These are phyloP conservation scores for Poeciliopsis presidionis DNA, from an alignment of 2,797 vertebrate genomes.

Conservation along the genomic window DNA sequence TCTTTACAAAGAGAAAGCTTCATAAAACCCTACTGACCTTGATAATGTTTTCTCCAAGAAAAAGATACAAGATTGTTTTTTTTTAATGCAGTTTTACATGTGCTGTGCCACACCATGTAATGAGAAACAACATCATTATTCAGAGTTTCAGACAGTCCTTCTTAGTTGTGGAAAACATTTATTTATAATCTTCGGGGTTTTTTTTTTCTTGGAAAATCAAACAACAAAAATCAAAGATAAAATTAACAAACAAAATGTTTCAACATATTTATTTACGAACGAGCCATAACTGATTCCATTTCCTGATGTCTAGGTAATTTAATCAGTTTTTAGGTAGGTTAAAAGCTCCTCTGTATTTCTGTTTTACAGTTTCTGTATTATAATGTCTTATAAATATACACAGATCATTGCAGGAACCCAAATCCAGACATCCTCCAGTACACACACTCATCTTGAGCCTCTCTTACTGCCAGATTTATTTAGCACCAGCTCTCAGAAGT, in stretches of 20 bases:
- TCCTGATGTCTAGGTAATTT: not conserved
- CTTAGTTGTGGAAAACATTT: not conserved
- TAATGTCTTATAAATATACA: too few relatives aligned
- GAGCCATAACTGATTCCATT: not conserved
- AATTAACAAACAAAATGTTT: not conserved
- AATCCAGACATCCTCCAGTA: not conserved
- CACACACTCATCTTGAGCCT: not conserved
- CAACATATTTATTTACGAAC: not conserved
- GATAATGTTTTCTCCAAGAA: not conserved
- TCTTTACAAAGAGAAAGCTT: not conserved
- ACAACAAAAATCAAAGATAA: not conserved
- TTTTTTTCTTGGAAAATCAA: not conserved
- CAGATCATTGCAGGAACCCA: not conserved
- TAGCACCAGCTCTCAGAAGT: conserved; percentile 12
- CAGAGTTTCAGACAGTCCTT: too few relatives aligned
- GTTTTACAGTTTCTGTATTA: too few relatives aligned
- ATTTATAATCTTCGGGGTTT: not conserved
- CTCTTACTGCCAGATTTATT: conserved; percentile 22
- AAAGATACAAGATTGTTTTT: not conserved
- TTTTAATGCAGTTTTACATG: not conserved
- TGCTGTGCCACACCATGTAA: not conserved
- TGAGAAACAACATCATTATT: not conserved
- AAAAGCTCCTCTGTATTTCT: too few relatives aligned
- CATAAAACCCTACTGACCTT: not conserved
- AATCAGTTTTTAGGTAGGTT: too few relatives aligned